Conservation (phyloP, 30 jellyfish, hydroid and myxozoan species). For the Hydra vulgaris region DNA sequence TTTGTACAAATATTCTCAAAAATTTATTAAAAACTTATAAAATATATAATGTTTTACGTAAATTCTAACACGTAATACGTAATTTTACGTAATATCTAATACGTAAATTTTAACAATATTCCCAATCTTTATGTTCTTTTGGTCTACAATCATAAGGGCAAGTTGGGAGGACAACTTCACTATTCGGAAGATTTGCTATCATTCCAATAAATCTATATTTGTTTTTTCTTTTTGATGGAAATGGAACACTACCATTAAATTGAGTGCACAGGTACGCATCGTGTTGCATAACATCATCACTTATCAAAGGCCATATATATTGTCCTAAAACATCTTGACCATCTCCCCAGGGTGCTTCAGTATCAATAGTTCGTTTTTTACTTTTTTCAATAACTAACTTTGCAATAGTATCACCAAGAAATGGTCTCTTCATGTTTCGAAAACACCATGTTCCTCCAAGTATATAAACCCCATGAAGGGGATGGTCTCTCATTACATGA, state of each 20-base stretch:
- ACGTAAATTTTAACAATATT: slow-evolving; percentile 13
- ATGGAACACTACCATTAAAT: neutral
- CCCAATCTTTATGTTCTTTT: slow-evolving; percentile 2
- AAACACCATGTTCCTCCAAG: slow-evolving; percentile 20
- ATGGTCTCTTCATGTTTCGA: neutral
- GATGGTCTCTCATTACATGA: slow-evolving; percentile 22
- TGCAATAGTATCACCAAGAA: too few relatives aligned
- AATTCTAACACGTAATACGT: too few relatives aligned
- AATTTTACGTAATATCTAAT: too few relatives aligned
- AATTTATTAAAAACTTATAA: too few relatives aligned
- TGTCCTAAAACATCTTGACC: slow-evolving; percentile 4
- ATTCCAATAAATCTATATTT: too few relatives aligned
- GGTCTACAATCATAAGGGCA: slow-evolving; percentile 19
- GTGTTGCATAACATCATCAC: slow-evolving; percentile 14
- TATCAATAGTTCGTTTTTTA: too few relatives aligned
- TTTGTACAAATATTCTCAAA: too few relatives aligned
- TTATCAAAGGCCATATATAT: neutral
- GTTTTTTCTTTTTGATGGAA: slow-evolving; percentile 15
- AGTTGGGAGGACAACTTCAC: too few relatives aligned
- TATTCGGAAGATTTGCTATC: too few relatives aligned
- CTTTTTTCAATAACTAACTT: too few relatives aligned
- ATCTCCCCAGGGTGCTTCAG: too few relatives aligned
- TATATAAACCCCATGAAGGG: neutral
- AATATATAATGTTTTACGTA: too few relatives aligned
- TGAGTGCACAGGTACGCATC: slow-evolving; percentile 2